phyloP scores from a whole-genome alignment of 1,140 invertebrate genomes.

The Alviniconcha marisindica region DNA sequence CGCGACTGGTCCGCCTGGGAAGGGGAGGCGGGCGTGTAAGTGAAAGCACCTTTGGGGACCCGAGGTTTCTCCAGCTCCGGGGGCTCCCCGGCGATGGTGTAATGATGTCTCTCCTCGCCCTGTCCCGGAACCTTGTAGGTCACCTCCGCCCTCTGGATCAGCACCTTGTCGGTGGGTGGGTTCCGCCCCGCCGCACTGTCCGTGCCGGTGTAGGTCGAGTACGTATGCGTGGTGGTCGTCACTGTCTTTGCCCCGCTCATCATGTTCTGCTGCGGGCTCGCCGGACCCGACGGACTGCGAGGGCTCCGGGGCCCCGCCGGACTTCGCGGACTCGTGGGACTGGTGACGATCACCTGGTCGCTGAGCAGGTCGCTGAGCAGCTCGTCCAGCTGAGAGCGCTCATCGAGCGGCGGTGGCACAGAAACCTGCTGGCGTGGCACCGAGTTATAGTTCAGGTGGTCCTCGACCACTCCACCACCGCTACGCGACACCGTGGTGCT shows the following conservation, averaged over 20 bases:
- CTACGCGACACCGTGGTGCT: conserved; percentile 33
- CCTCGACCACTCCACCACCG: conserved; percentile 23
- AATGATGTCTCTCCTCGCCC: conserved; percentile 62
- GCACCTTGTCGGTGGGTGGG: conserved; percentile 56
- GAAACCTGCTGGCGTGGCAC: conserved; percentile 47
- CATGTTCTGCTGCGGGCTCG: conserved; percentile 49
- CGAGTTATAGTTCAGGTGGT: conserved; percentile 50
- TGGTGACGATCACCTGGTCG: conserved; percentile 63
- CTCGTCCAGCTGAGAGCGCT: conserved; percentile 72
- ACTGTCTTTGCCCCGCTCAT: conserved; percentile 49
- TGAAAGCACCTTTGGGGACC: conserved; percentile 51
- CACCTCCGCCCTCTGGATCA: conserved; percentile 66
- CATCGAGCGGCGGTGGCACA: conserved; percentile 55
- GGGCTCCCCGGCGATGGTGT: conserved; percentile 59
- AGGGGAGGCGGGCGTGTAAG: conserved; percentile 43
- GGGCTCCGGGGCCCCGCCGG: conserved; percentile 47
- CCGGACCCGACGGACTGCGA: conserved; percentile 45
- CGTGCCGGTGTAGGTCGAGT: conserved; percentile 54
- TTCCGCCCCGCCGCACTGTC: conserved; percentile 49
- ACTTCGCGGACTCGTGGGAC: conserved; percentile 38
- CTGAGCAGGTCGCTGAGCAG: conserved; percentile 73
- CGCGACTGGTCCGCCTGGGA: conserved; percentile 39
- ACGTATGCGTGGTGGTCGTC: conserved; percentile 64
- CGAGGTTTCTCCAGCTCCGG: conserved; percentile 41
- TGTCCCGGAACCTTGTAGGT: conserved; percentile 65